phyloP scores from a whole-genome alignment of 2,797 vertebrate species.

The Lepus oiostolus region DNA sequence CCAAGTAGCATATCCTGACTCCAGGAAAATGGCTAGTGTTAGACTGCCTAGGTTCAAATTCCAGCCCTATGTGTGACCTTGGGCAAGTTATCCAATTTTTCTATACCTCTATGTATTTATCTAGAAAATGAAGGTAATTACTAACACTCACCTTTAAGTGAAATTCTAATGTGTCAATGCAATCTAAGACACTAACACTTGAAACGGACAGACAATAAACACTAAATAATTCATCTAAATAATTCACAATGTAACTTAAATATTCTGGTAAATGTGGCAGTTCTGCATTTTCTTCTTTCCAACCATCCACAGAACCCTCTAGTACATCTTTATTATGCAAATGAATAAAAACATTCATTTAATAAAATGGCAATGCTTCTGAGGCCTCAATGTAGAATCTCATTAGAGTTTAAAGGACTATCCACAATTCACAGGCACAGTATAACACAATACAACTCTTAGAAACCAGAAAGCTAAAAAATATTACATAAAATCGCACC shows the following conservation, averaged over 20 bases:
- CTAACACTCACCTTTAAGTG: not conserved
- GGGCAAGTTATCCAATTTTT: not conserved
- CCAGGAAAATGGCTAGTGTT: not conserved
- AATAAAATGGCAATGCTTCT: constrained; percentile 11
- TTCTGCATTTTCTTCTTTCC: constrained; percentile 27
- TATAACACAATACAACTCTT: not conserved
- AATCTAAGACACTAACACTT: constrained; percentile 5
- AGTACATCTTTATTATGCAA: not conserved
- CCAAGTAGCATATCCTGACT: not conserved
- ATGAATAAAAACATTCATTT: not conserved
- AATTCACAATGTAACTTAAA: constrained; percentile 18
- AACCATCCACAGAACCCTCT: not conserved
- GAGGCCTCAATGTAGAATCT: not conserved
- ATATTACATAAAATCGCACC: not conserved
- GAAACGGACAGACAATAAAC: constrained; percentile 30
- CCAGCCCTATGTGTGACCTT: not conserved
- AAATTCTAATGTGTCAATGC: constrained; percentile 48
- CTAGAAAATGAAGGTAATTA: constrained; percentile 49
- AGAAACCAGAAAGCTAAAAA: not conserved
- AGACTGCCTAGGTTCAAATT: not conserved
- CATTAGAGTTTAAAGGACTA: not conserved
- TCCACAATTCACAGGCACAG: not conserved
- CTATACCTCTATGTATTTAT: not conserved
- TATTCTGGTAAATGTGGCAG: not conserved
- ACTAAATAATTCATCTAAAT: constrained; percentile 20